Conservation (phyloP, 1,140 invertebrate genomes). For the Plutomurus gul region DNA sequence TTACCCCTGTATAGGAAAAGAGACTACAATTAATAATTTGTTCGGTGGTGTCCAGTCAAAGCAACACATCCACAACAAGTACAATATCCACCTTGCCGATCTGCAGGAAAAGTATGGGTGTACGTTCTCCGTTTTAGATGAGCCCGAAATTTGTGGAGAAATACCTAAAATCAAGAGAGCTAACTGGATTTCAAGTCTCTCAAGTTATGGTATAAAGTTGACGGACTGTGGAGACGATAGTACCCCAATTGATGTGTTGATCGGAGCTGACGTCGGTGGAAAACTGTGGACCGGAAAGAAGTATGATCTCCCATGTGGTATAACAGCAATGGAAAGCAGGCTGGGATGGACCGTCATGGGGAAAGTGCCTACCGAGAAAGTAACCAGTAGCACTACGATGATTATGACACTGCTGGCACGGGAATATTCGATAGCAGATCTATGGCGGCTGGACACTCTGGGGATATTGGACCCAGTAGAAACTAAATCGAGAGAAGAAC, state of each 20-base stretch:
- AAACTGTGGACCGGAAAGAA: slow-evolving; percentile 3
- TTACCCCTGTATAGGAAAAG: too few species aligned
- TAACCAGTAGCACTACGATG: not conserved
- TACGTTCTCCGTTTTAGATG: not conserved
- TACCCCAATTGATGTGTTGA: not conserved
- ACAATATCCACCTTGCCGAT: not conserved
- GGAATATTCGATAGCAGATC: slow-evolving; percentile 47
- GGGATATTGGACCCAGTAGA: slow-evolving; percentile 57
- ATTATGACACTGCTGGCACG: slow-evolving; percentile 30
- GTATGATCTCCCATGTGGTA: not conserved
- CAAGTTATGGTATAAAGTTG: not conserved
- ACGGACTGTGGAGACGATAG: not conserved
- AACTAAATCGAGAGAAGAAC: slow-evolving; percentile 51
- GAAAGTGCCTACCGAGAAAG: not conserved
- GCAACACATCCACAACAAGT: not conserved
- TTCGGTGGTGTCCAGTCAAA: not conserved
- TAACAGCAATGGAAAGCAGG: not conserved
- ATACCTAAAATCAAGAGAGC: not conserved
- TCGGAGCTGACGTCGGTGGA: slow-evolving; percentile 31
- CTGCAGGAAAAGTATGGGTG: not conserved
- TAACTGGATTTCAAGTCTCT: not conserved
- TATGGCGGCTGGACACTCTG: slow-evolving; percentile 57
- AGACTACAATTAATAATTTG: too few species aligned
- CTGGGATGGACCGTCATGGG: slow-evolving; percentile 32
- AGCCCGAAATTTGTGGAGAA: not conserved